Conservation (phyloP, 1,140 invertebrate species). For the Sipha flava region DNA sequence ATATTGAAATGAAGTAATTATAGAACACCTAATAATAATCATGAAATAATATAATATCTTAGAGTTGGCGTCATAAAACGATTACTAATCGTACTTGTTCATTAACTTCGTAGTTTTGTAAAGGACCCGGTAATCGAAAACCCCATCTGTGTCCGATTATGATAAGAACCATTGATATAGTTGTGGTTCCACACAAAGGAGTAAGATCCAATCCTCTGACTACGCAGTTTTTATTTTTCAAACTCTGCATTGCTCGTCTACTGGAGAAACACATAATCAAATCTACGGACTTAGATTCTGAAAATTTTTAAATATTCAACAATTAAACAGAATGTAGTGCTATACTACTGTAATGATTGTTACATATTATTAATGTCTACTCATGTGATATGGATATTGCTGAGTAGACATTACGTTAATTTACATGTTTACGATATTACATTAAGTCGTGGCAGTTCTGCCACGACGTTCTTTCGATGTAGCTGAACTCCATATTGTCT, state of each 20-base stretch:
- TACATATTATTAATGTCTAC: too few species aligned
- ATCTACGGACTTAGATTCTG: slow-evolving; percentile 32
- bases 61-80: neutral
- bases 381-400: too few species aligned
- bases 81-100: slow-evolving; percentile 44
- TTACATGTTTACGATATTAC: too few species aligned
- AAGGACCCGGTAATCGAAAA: slow-evolving; percentile 44
- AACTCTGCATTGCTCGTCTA: slow-evolving; percentile 34
- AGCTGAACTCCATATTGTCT: too few species aligned
- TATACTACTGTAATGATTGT: too few species aligned
- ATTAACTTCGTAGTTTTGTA: slow-evolving; percentile 48
- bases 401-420: too few species aligned
- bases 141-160: slow-evolving; percentile 37
- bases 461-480: too few species aligned
- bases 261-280: slow-evolving; percentile 43
- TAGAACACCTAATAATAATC: slow-evolving; percentile 32
- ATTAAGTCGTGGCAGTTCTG: too few species aligned
- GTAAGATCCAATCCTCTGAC: slow-evolving; percentile 35
- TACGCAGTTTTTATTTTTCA: slow-evolving; percentile 15
- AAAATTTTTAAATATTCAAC: neutral
- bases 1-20: slow-evolving; percentile 35
- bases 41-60: too few species aligned
- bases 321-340: too few species aligned
- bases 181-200: slow-evolving; percentile 35
- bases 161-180: slow-evolving; percentile 37